Percentiles rank a stretch among this genome's conserved stretches.
phyloP scores from a whole-genome alignment of 2,797 vertebrate species.

The Rousettus madagascariensis region DNA sequence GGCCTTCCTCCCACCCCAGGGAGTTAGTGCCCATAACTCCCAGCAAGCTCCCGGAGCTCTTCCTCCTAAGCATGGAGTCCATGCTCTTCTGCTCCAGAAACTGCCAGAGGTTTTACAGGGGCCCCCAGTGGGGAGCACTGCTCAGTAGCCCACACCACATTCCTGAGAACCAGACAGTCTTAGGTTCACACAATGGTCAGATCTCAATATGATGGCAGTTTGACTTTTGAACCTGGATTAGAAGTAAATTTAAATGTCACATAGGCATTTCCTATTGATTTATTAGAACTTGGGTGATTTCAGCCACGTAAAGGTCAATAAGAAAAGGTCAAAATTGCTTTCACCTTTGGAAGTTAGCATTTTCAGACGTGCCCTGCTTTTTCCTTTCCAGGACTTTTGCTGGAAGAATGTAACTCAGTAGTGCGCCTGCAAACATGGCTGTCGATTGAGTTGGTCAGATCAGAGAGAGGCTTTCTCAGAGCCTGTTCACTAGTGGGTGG shows the following conservation, averaged over 20 bases:
- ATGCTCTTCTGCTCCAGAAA: background rate
- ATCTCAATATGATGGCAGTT: background rate
- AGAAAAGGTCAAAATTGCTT: constrained; percentile 71
- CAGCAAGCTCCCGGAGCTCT: background rate
- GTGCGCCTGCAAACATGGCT: background rate
- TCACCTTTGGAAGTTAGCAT: constrained; percentile 60
- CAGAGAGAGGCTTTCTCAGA: background rate
- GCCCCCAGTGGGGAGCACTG: background rate
- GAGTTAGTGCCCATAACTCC: background rate
- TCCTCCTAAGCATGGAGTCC: background rate
- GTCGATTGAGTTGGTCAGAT: background rate
- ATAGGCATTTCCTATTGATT: constrained; percentile 64
- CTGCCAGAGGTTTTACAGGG: background rate
- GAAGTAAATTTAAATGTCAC: constrained; percentile 66
- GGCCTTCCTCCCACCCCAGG: background rate
- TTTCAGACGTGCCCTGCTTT: constrained; percentile 29
- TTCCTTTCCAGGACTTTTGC: background rate
- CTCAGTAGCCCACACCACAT: background rate
- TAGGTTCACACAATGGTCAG: background rate
- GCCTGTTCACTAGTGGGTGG: background rate
- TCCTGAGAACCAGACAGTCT: background rate
- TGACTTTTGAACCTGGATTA: constrained; percentile 47
- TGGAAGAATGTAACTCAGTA: background rate
- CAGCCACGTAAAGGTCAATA: constrained; percentile 11
- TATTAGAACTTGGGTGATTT: constrained; percentile 62